Evolutionary conservation across 2,797 vertebrate genomes (phyloP), one percentile per base, ranked within the genome.

Genomic region (Labeo calbasu): DNA sequence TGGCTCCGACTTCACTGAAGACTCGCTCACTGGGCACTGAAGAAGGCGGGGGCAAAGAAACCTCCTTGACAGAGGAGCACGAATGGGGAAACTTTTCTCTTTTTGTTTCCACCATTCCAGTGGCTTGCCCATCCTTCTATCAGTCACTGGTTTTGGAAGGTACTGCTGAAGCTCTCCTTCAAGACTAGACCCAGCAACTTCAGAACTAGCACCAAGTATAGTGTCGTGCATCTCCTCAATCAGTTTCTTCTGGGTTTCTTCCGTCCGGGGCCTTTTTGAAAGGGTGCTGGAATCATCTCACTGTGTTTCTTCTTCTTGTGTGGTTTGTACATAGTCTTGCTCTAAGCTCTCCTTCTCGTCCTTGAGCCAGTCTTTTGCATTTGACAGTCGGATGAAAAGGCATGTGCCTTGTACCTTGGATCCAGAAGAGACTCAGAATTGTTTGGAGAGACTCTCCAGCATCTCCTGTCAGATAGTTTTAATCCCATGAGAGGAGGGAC

Each of bases 401-500:
- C 59, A 61, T 14, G 59, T 61, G 53, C 53, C 53, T 55, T 55
- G 53, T 55, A 55, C 17, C 53, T 55, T 55, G 17, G n/a, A 57
- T 57, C 8, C 53, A 57, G 53, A 57, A 40, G 40, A 8, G 5
- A 40, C 5, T 6, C 5, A 40, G 28, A 79, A 66, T 15, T 14
- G 15, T 13, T n/a, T 9, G 36, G 43, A 50, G 40, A 79, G 77
- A 21, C 77, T 66, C 40, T 66, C 43, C 10, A 79, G 15, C 77
- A 51, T 79, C 14, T 63, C 50, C 77, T 7, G 40, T 28, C 43
- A 19, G 59, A 79, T 65, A 13, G 77, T 66, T 79, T 79, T 79
- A 79, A 79, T 79, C 9, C 23, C 59, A 63, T 46, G 14, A 63
- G 59, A 79, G 23, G n/a, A 77, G 11, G 55, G 57, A 78, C 77